These are phyloP conservation scores for Phylloscopus trochiloides DNA, from an alignment of 2,113 vertebrate genomes.

Conservation along the genomic window DNA sequence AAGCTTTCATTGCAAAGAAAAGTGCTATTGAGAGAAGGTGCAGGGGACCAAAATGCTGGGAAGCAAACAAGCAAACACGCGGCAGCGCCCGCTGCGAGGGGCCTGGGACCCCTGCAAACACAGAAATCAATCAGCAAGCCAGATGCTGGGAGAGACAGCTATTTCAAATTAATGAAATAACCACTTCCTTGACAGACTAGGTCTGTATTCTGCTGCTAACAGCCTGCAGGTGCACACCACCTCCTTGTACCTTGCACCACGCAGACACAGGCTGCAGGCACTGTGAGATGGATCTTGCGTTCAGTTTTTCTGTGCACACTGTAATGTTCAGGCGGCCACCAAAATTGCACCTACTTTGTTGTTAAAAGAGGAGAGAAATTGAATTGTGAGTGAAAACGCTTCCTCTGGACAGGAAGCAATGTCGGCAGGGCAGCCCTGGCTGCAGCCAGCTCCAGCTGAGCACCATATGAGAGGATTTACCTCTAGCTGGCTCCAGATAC, in stretches of 20 bases:
- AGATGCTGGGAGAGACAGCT: not conserved
- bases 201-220: not conserved
- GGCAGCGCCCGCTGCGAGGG: accelerated
- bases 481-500: not conserved
- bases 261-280: accelerated
- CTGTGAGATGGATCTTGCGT: accelerated
- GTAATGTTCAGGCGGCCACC: accelerated
- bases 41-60: not conserved
- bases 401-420: not conserved
- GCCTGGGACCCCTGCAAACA: not conserved
- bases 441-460: not conserved
- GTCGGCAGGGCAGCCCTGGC: not conserved
- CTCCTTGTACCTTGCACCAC: accelerated
- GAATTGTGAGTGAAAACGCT: not conserved
- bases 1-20: slow-evolving; percentile 19
- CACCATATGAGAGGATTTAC: not conserved
- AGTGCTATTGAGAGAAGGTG: slow-evolving; percentile 44
- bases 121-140: not conserved
- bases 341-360: not conserved
- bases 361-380: not conserved
- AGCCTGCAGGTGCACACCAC: not conserved
- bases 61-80: not conserved
- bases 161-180: not conserved
- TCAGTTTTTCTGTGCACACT: accelerated
- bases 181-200: not conserved